phyloP scores from a whole-genome alignment of 2,888 invertebrate species.

The Eupithecia abbreviata region DNA sequence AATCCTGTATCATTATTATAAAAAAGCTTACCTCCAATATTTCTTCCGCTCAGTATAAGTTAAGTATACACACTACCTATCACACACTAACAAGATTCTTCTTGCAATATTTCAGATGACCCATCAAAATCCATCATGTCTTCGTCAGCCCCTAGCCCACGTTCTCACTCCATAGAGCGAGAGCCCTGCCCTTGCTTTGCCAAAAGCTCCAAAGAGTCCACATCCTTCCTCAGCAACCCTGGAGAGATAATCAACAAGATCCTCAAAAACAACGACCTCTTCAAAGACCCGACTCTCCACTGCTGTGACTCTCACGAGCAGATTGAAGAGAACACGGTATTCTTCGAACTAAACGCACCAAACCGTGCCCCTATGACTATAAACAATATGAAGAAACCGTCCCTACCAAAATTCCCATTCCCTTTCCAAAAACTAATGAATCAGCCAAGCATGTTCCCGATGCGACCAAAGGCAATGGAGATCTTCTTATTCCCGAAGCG shows the following conservation, averaged over 20 bases:
- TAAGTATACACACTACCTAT: background rate
- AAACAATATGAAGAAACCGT: slow-evolving; percentile 30
- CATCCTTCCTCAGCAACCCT: slow-evolving; percentile 52
- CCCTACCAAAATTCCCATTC: slow-evolving; percentile 6
- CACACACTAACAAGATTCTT: background rate
- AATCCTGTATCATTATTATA: background rate
- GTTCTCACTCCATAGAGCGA: slow-evolving; percentile 45
- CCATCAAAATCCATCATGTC: background rate
- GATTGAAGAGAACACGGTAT: slow-evolving; percentile 62
- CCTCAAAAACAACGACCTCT: slow-evolving; percentile 63
- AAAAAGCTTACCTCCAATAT: background rate
- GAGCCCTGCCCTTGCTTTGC: slow-evolving; percentile 65
- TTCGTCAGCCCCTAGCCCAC: slow-evolving; percentile 19
- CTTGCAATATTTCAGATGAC: background rate
- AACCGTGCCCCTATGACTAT: slow-evolving; percentile 46
- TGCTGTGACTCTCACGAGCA: slow-evolving; percentile 75
- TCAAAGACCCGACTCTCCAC: slow-evolving; percentile 61
- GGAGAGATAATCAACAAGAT: slow-evolving; percentile 65
- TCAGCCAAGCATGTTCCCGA: slow-evolving; percentile 15
- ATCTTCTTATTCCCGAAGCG: slow-evolving; percentile 70
- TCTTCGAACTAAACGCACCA: slow-evolving; percentile 60
- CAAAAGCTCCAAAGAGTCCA: slow-evolving; percentile 51
- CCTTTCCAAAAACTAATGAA: slow-evolving; percentile 17
- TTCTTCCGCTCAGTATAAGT: background rate
- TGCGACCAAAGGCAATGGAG: slow-evolving; percentile 66